Percentiles rank a stretch among this genome's conserved stretches.
Conservation (phyloP, 2,888 invertebrate genomes). For the Helicoverpa assulta region DNA sequence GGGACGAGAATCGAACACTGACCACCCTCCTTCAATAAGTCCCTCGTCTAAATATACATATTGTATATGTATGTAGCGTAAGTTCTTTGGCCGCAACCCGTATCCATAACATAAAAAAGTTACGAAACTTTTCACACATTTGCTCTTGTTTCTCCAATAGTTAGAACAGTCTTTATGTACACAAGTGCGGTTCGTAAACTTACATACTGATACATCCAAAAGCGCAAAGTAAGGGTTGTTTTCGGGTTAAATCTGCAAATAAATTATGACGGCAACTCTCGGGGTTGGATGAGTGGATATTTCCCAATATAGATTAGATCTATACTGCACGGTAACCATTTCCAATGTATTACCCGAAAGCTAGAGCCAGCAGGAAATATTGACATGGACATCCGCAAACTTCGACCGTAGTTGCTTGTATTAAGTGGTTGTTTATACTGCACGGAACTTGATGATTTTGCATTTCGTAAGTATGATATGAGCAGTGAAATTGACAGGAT, state of each 20-base stretch:
- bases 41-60: no score
- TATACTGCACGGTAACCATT: slow-evolving; percentile 46
- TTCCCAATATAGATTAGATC: slow-evolving; percentile 29
- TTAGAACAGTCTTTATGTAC: background rate
- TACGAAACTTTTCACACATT: background rate
- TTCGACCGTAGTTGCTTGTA: slow-evolving; percentile 1
- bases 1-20: no score
- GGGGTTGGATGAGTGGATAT: slow-evolving; percentile 7
- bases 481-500: background rate
- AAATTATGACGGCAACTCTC: slow-evolving; percentile 32
- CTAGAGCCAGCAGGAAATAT: slow-evolving; percentile 20
- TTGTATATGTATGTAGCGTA: no score
- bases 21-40: no score
- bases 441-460: background rate
- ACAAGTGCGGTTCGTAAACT: background rate
- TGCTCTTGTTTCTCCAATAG: background rate
- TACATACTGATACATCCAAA: slow-evolving; percentile 7
- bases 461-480: background rate
- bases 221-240: slow-evolving; percentile 7
- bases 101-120: background rate
- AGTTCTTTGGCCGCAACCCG: no score
- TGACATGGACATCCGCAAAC: slow-evolving; percentile 15
- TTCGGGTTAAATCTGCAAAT: slow-evolving; percentile 25
- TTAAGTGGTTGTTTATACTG: slow-evolving; percentile 4
- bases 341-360: slow-evolving; percentile 17